Percentiles rank a stretch among this genome's conserved stretches.
These are phyloP conservation scores for Hippocampus kuda DNA, from an alignment of 2,797 vertebrate genomes.

Conservation along the genomic window DNA sequence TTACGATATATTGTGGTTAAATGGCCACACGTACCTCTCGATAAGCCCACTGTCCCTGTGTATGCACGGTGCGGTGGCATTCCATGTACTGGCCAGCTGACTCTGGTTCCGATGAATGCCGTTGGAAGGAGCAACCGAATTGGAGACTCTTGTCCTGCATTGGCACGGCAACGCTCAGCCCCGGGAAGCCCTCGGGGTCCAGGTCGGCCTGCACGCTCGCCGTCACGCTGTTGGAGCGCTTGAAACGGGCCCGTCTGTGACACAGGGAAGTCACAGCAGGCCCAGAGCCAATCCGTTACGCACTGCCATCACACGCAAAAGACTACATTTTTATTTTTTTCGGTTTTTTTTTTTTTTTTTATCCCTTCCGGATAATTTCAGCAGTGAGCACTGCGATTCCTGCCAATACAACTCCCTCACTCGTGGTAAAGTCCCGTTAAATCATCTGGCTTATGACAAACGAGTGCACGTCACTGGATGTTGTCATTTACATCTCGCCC, in stretches of 20 bases:
- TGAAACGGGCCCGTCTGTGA: slow-evolving; percentile 86
- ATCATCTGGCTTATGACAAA: slow-evolving; percentile 53
- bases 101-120: slow-evolving; percentile 92
- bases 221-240: slow-evolving; percentile 97
- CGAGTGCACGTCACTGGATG: slow-evolving; percentile 44
- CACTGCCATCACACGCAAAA: slow-evolving; percentile 10
- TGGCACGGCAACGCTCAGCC: slow-evolving; percentile 73
- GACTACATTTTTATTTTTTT: not conserved
- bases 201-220: slow-evolving; percentile 96
- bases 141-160: slow-evolving; percentile 95
- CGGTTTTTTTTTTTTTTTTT: no score
- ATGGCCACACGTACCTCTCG: slow-evolving; percentile 64
- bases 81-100: slow-evolving; percentile 84
- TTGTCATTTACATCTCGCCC: slow-evolving; percentile 30
- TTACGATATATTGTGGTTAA: not conserved
- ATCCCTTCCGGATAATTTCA: not conserved
- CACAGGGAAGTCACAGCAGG: slow-evolving; percentile 22
- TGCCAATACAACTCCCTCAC: slow-evolving; percentile 19
- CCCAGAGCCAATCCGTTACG: slow-evolving; percentile 22
- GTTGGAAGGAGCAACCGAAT: slow-evolving; percentile 93
- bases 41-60: slow-evolving; percentile 97
- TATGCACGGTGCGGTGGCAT: slow-evolving; percentile 97
- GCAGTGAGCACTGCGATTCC: slow-evolving; percentile 9
- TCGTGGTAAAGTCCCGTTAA: slow-evolving; percentile 27
- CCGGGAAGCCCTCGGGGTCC: slow-evolving; percentile 84